Evolutionary conservation across 2,888 invertebrate species (phyloP).

Genomic region (Polymixis flavicincta): DNA sequence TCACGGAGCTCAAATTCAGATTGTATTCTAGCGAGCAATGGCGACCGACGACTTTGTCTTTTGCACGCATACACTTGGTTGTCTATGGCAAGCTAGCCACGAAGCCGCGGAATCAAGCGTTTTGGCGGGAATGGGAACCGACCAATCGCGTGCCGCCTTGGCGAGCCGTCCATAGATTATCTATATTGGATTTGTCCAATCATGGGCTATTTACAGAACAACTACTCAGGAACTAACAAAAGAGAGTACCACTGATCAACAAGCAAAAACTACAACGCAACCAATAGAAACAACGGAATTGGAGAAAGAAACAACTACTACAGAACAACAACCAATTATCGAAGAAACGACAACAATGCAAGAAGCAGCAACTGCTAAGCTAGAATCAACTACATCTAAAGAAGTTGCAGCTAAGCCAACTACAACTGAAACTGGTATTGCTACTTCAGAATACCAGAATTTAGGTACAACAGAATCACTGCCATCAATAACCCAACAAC

Average conservation of each 20-base stretch:
- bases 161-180: too few species aligned
- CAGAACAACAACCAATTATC: not conserved
- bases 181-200: too few species aligned
- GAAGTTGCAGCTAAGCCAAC: not conserved
- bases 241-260: conserved; percentile 3
- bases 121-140: too few species aligned
- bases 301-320: not conserved
- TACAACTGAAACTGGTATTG: not conserved
- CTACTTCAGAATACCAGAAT: not conserved
- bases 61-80: too few species aligned
- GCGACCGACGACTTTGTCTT: too few species aligned
- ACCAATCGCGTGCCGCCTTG: too few species aligned
- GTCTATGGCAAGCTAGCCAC: too few species aligned
- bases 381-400: conserved; percentile 4
- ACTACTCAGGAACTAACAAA: not conserved
- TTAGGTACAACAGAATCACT: not conserved
- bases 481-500: not conserved
- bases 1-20: too few species aligned
- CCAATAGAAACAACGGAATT: conserved; percentile 11
- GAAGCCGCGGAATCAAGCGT: too few species aligned
- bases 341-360: not conserved
- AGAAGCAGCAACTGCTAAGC: not conserved
- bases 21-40: too few species aligned
- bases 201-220: too few species aligned
- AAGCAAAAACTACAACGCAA: not conserved